Conservation (phyloP, 2,797 vertebrate species). For the Dryobates pubescens region DNA sequence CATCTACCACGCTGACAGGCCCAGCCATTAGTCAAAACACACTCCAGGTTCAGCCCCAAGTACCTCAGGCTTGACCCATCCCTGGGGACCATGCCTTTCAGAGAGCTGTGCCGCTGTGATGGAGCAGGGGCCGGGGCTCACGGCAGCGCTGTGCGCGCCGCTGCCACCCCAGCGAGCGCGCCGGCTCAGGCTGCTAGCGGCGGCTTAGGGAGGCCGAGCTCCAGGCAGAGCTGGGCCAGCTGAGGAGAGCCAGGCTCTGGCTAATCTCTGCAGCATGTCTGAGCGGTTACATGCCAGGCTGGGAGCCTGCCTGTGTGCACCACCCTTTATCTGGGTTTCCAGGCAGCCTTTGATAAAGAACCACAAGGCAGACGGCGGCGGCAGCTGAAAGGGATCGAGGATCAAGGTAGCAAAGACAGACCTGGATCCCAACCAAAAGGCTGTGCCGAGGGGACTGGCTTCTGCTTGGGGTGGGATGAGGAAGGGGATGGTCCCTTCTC, state of each 20-base stretch:
- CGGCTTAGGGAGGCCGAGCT: neutral
- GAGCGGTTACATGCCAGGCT: neutral
- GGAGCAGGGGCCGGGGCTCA: fast-evolving
- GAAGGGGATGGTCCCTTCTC: neutral
- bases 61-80: fast-evolving
- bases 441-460: fast-evolving
- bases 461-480: neutral
- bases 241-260: neutral
- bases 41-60: neutral
- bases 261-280: neutral
- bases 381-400: neutral
- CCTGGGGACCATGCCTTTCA: neutral
- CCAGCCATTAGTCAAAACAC: neutral
- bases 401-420: neutral
- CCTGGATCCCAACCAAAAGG: constrained; percentile 4
- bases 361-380: neutral
- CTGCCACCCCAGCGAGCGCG: fast-evolving
- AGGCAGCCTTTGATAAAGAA: constrained; percentile 39
- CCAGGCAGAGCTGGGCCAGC: fast-evolving
- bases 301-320: neutral
- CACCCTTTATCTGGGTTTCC: constrained; percentile 13
- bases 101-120: fast-evolving
- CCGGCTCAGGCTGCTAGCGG: fast-evolving
- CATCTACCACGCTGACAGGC: neutral
- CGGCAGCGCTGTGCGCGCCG: fast-evolving